Percentiles rank a stretch among this genome's conserved stretches.
phyloP scores from a whole-genome alignment of 2,888 invertebrate species.

The Hypena proboscidalis region DNA sequence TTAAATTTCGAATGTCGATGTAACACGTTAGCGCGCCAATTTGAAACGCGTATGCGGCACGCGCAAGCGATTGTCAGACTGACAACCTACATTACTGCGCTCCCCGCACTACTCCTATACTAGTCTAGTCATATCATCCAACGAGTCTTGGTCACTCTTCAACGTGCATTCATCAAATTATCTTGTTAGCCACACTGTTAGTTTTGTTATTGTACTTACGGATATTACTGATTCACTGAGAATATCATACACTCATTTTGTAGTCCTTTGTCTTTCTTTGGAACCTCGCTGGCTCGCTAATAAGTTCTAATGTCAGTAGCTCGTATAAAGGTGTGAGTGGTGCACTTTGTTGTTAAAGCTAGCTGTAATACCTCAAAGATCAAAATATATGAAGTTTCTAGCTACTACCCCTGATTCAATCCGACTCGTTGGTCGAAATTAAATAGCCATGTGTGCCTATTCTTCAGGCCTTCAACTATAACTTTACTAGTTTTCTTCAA shows the following conservation, averaged over 20 bases:
- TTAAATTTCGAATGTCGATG: slow-evolving; percentile 6
- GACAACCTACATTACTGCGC: slow-evolving; percentile 6
- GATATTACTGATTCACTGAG: background rate
- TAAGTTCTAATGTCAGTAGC: no score
- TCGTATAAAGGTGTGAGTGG: no score
- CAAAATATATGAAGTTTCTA: no score
- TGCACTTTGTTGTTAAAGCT: background rate
- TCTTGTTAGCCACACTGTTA: slow-evolving; percentile 20
- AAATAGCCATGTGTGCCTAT: no score
- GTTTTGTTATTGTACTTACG: slow-evolving; percentile 9
- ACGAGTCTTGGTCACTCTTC: slow-evolving; percentile 1
- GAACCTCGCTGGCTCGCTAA: no score
- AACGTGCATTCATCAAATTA: slow-evolving; percentile 21
- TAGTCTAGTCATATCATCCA: background rate
- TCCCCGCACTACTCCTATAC: background rate
- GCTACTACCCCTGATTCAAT: no score
- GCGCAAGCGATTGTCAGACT: slow-evolving; percentile 37
- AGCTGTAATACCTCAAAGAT: no score
- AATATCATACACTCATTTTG: no score
- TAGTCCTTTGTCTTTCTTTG: no score
- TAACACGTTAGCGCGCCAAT: slow-evolving; percentile 18
- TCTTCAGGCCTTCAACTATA: no score
- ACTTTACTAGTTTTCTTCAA: no score
- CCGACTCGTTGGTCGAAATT: no score
- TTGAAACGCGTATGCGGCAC: slow-evolving; percentile 24